A percentile compares a stretch with the other conserved stretches of the same genome.
phyloP scores from a whole-genome alignment of 2,113 vertebrate species.

The Scartelaos histophorus region DNA sequence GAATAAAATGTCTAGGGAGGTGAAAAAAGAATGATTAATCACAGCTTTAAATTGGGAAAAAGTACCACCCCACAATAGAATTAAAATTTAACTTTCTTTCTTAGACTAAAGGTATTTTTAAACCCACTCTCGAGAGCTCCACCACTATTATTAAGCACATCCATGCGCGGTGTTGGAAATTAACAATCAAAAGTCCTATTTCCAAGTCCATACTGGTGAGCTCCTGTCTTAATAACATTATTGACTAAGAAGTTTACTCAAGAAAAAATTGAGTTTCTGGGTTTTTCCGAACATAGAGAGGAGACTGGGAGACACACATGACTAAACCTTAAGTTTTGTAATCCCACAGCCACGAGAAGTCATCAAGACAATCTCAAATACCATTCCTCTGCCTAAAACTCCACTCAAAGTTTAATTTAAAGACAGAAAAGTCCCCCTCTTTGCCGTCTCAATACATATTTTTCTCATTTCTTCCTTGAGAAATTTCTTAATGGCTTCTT shows the following conservation, averaged over 20 bases:
- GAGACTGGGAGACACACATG: slow-evolving; percentile 57
- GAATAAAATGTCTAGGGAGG: too few relatives aligned
- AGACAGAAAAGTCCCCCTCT: slow-evolving; percentile 55
- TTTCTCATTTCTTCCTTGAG: slow-evolving; percentile 77
- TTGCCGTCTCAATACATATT: slow-evolving; percentile 62
- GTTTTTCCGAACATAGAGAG: slow-evolving; percentile 57
- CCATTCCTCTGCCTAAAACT: slow-evolving; percentile 26
- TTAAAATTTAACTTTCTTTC: not conserved
- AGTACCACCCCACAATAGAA: not conserved
- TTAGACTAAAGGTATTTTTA: not conserved
- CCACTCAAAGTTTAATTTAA: slow-evolving; percentile 65
- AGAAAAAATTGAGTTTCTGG: slow-evolving; percentile 38
- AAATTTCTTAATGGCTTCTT: slow-evolving; percentile 75
- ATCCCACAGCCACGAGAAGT: slow-evolving; percentile 61
- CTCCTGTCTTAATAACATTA: slow-evolving; percentile 53
- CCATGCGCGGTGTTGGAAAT: slow-evolving; percentile 40
- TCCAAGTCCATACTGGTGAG: slow-evolving; percentile 26
- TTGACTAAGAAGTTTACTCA: slow-evolving; percentile 49
- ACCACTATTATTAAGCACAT: slow-evolving; percentile 19
- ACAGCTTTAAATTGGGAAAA: not conserved
- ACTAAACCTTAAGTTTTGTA: slow-evolving; percentile 63
- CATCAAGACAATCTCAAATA: slow-evolving; percentile 60
- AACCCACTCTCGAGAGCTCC: not conserved
- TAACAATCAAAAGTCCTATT: slow-evolving; percentile 53
- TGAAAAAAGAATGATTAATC: too few relatives aligned